Conservation (phyloP, 2,797 vertebrate species). For the Catostomus latipinnis region DNA sequence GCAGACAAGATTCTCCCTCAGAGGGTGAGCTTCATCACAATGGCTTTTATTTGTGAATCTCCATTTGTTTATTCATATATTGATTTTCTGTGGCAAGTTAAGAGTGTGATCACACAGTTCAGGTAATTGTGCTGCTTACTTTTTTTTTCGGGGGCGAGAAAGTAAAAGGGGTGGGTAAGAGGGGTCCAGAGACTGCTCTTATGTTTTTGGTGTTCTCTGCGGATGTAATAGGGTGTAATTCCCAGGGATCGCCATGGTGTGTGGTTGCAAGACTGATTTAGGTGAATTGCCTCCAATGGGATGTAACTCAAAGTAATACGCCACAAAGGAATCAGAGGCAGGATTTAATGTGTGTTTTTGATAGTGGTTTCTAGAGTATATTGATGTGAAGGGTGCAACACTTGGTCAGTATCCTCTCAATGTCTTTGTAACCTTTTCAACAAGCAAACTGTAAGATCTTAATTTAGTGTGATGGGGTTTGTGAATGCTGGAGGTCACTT, state of each 20-base stretch:
- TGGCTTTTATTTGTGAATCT: constrained; percentile 53
- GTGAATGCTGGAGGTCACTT: constrained; percentile 41
- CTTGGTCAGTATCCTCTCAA: constrained; percentile 9
- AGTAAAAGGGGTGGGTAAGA: constrained; percentile 19
- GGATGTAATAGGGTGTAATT: not conserved
- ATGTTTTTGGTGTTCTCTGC: constrained; percentile 6
- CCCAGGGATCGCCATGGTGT: constrained; percentile 2
- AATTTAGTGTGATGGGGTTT: constrained; percentile 44
- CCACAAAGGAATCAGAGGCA: not conserved
- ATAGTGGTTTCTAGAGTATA: not conserved
- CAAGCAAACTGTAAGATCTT: not conserved
- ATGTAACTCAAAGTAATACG: constrained; percentile 9
- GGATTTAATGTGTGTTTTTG: not conserved
- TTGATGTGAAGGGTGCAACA: not conserved
- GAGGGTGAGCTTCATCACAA: constrained; percentile 89
- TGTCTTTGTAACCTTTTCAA: constrained; percentile 20
- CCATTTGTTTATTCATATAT: constrained; percentile 49
- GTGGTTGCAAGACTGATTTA: not conserved
- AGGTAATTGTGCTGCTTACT: constrained; percentile 30
- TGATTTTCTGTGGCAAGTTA: constrained; percentile 18
- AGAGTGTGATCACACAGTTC: not conserved
- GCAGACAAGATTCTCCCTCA: constrained; percentile 99
- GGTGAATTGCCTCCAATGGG: not conserved
- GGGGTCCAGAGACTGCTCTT: not conserved
- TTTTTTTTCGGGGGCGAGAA: constrained; percentile 4